Percentiles rank a stretch among this genome's conserved stretches.
Evolutionary conservation across 2,113 vertebrate species (phyloP).

Genomic region (Notechis scutatus): DNA sequence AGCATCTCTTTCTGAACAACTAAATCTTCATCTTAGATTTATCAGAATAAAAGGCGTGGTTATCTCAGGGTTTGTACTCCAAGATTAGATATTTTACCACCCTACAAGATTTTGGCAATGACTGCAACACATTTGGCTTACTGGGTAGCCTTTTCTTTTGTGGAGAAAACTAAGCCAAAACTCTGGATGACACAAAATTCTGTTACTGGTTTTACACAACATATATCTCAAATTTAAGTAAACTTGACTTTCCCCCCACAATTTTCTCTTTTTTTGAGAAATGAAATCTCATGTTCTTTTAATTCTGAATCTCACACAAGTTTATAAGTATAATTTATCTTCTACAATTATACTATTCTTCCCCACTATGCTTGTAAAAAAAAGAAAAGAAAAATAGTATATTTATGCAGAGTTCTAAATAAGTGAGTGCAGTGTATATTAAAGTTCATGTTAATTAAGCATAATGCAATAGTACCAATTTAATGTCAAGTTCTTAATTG

Average conservation of each 20-base stretch:
- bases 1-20: background rate
- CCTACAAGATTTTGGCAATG: background rate
- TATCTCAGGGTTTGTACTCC: background rate
- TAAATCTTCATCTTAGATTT: background rate
- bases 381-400: background rate
- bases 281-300: background rate
- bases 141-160: slow-evolving; percentile 8
- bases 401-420: background rate
- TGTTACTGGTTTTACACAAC: slow-evolving; percentile 43
- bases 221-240: slow-evolving; percentile 40
- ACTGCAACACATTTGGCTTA: background rate
- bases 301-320: slow-evolving; percentile 37
- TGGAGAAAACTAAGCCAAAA: slow-evolving; percentile 34
- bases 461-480: background rate
- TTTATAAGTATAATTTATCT: slow-evolving; percentile 46
- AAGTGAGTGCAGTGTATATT: background rate
- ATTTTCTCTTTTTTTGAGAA: slow-evolving; percentile 34
- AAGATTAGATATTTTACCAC: background rate
- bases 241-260: slow-evolving; percentile 52
- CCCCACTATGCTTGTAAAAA: background rate
- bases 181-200: slow-evolving; percentile 28
- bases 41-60: background rate
- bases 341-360: background rate
- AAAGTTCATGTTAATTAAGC: background rate
- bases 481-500: background rate